Conservation (phyloP, 2,888 invertebrate genomes). For the Dynastes tityus region DNA sequence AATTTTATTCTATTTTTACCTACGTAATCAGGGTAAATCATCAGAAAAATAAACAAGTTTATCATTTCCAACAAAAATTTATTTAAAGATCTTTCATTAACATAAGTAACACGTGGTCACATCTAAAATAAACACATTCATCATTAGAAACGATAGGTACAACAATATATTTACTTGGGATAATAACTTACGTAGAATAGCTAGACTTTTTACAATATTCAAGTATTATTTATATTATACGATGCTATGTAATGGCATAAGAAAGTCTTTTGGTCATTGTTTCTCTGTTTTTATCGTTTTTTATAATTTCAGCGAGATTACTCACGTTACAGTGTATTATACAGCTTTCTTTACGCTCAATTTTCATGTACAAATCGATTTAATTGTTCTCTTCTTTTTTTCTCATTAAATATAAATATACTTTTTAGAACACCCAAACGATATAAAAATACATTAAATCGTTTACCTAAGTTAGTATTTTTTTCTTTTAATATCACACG, state of each 20-base stretch:
- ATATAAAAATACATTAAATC: conserved; percentile 58
- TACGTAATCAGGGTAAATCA: neutral
- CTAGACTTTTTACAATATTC: conserved; percentile 42
- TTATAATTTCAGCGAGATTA: conserved; percentile 10
- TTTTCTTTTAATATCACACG: conserved; percentile 56
- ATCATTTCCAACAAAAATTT: conserved; percentile 44
- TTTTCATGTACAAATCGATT: conserved; percentile 32
- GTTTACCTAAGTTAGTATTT: conserved; percentile 49
- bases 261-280: conserved; percentile 52
- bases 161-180: conserved; percentile 46
- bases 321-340: neutral
- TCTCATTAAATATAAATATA: conserved; percentile 40
- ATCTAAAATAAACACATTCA: conserved; percentile 49
- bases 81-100: conserved; percentile 39
- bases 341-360: neutral
- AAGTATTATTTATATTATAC: conserved; percentile 20
- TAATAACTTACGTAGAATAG: conserved; percentile 44
- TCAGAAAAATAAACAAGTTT: conserved; percentile 48
- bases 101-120: conserved; percentile 45
- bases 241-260: conserved; percentile 49
- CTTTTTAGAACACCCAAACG: conserved; percentile 53
- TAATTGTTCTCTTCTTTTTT: conserved; percentile 34
- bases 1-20: too few species aligned
- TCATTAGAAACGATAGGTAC: conserved; percentile 47
- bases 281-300: conserved; percentile 23